Evolutionary conservation across 2,797 vertebrate species (phyloP).

Genomic region (Ara ararauna): DNA sequence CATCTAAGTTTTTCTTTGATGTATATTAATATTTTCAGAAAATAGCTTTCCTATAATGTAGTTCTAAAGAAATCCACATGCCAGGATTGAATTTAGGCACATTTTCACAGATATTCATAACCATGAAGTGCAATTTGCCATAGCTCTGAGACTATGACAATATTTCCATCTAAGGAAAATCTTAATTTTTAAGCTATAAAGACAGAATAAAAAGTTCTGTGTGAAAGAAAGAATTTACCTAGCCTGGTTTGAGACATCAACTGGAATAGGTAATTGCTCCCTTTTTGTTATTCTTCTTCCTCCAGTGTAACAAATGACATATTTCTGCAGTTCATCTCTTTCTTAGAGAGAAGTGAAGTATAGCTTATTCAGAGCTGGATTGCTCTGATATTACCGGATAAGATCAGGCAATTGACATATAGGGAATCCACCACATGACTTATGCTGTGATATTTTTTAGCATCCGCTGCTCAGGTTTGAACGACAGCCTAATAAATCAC

Average conservation of each 20-base stretch:
- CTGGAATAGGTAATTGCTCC: not conserved
- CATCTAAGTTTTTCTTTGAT: not conserved
- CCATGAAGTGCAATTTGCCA: not conserved
- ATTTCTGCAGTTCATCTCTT: not conserved
- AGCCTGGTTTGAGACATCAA: not conserved
- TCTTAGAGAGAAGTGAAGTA: not conserved
- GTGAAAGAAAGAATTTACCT: not conserved
- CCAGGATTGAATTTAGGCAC: not conserved
- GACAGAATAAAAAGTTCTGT: not conserved
- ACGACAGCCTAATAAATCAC: constrained; percentile 1
- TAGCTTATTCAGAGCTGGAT: not conserved
- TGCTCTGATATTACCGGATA: not conserved
- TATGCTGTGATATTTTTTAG: not conserved
- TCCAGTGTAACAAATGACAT: not conserved
- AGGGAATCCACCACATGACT: not conserved
- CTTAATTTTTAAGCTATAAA: not conserved
- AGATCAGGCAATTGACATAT: not conserved
- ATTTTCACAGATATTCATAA: not conserved
- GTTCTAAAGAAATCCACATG: not conserved
- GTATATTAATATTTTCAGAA: not conserved
- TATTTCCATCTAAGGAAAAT: not conserved
- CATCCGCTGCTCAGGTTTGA: not conserved
- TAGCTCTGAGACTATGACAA: not conserved
- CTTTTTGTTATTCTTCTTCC: not conserved
- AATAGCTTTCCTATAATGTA: not conserved